Percentiles rank a stretch among this genome's conserved stretches.
Evolutionary conservation across 2,888 invertebrate species (phyloP).

Genomic region (Teleiodes luculella): DNA sequence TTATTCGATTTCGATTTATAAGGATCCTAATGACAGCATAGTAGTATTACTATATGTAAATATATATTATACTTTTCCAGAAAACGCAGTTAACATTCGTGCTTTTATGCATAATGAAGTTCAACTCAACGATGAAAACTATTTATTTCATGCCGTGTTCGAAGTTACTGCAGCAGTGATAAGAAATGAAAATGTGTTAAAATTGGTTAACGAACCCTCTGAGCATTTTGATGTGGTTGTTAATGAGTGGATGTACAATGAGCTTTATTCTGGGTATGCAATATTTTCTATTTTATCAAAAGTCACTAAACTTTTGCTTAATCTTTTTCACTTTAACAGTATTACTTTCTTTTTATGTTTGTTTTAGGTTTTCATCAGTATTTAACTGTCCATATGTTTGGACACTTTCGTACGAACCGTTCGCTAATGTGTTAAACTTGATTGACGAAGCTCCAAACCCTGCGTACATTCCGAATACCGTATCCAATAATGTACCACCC

Average conservation of each 20-base stretch:
- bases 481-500: slow-evolving; percentile 28
- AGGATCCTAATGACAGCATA: too few species aligned
- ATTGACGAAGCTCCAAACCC: slow-evolving; percentile 47
- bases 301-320: too few species aligned
- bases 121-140: not conserved
- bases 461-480: slow-evolving; percentile 39
- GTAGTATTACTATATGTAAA: not conserved
- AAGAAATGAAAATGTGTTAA: slow-evolving; percentile 17
- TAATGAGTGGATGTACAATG: slow-evolving; percentile 24
- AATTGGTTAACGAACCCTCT: slow-evolving; percentile 22
- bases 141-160: not conserved
- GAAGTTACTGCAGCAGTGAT: not conserved
- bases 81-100: not conserved
- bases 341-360: too few species aligned
- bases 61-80: not conserved
- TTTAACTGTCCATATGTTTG: slow-evolving; percentile 37
- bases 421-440: slow-evolving; percentile 32
- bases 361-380: slow-evolving; percentile 22
- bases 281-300: too few species aligned
- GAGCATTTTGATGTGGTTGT: slow-evolving; percentile 28
- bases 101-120: not conserved
- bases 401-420: slow-evolving; percentile 42
- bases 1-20: too few species aligned
- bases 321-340: too few species aligned
- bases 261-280: slow-evolving; percentile 26